Conservation (phyloP, 2,797 vertebrate genomes). For the Myiotriccus ornatus region DNA sequence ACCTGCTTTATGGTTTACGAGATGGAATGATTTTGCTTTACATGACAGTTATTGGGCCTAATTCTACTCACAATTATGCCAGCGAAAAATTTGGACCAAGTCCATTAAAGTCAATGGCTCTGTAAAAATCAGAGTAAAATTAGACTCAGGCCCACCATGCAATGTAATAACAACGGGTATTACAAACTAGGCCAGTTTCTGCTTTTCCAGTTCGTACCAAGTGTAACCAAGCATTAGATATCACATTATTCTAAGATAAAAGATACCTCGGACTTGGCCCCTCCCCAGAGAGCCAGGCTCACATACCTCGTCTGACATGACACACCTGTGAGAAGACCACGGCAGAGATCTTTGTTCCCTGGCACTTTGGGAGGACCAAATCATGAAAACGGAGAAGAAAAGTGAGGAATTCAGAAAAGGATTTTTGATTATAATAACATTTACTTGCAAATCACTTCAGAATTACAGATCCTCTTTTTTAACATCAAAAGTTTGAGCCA, state of each 20-base stretch:
- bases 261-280: background rate
- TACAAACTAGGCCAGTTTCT: background rate
- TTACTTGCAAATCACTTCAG: background rate
- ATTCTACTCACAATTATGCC: background rate
- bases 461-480: background rate
- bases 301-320: background rate
- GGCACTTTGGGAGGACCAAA: background rate
- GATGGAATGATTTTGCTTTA: conserved; percentile 42
- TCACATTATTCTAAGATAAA: background rate
- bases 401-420: background rate
- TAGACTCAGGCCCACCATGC: background rate
- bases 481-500: background rate
- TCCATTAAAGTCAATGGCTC: background rate
- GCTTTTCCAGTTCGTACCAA: background rate
- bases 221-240: background rate
- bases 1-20: conserved; percentile 21
- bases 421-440: background rate
- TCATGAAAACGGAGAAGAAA: background rate
- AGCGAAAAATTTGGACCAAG: conserved; percentile 27
- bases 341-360: background rate
- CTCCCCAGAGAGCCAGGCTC: background rate
- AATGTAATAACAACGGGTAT: background rate
- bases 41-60: conserved; percentile 34
- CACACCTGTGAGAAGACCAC: background rate
- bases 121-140: conserved; percentile 24